Conservation (phyloP, 2,888 invertebrate genomes). For the Fissipunctia ypsillon region DNA sequence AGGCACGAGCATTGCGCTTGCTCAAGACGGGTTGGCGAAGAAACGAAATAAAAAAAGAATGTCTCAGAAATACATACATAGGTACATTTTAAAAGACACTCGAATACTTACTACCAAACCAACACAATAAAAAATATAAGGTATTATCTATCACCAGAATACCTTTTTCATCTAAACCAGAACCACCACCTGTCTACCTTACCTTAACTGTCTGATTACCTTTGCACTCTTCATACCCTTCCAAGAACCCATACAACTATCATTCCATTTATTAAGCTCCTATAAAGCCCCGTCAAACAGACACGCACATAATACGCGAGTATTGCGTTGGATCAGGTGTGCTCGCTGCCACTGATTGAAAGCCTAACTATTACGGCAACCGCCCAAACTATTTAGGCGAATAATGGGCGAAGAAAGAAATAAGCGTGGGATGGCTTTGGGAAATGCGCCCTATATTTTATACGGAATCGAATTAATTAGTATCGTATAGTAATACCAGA, state of each 20-base stretch:
- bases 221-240: background rate
- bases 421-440: constrained; percentile 1
- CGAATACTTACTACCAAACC: too few species aligned
- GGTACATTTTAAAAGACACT: too few species aligned
- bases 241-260: constrained; percentile 51
- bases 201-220: constrained; percentile 16
- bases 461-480: background rate
- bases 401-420: constrained; percentile 35
- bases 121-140: too few species aligned
- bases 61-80: too few species aligned
- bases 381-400: constrained; percentile 35
- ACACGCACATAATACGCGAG: constrained; percentile 41
- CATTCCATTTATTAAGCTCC: constrained; percentile 49
- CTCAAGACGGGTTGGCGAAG: too few species aligned
- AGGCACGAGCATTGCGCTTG: too few species aligned
- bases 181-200: too few species aligned
- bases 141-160: background rate
- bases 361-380: constrained; percentile 36
- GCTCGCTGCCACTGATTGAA: constrained; percentile 35
- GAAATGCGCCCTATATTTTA: background rate
- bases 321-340: constrained; percentile 46
- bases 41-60: too few species aligned
- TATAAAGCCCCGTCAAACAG: constrained; percentile 29
- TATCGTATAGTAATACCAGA: background rate
- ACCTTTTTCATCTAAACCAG: background rate